Evolutionary conservation across 23 tunicate genomes (phyloP), one percentile per base, ranked within the genome.

Genomic region (Halocynthia roretzi): DNA sequence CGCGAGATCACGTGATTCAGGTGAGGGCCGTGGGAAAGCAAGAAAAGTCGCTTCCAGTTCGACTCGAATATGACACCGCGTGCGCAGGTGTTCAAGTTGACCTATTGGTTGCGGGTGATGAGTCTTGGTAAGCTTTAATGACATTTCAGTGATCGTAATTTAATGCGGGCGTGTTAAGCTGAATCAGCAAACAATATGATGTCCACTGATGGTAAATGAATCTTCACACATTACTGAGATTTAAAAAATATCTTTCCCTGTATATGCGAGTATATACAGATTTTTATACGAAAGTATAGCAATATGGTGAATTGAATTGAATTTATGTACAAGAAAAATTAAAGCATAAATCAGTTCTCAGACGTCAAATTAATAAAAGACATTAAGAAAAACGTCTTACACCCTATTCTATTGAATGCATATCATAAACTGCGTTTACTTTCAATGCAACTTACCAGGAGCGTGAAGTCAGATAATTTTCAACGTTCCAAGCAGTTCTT

Each of bases 21-120:
- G 78, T 87, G 0, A 84, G 22, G 17, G 72, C 93, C 9, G 62
- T 61, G 8, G 93, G 93, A 10, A 52, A 50, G 10, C 70, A 63
- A 6, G 58, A 64, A 52, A 53, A 61, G 18, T 87, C 93, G 48
- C 82, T 53, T 8, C 85, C 93, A 11, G 82, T 82, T 7, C 50
- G 76, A 65, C 56, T 87, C 48, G 76, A 76, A 17, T 87, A 56
- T 61, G 86, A 87, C 73, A 61, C 70, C 57, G 93, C 93, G 7
- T 87, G 93, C 62, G 72, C 93, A 5, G 86, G 86, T 51, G 72
- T 67, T 2, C 85, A 68, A 52, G 52, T 87, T 56, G 93, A 87
- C 44, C 53, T 81, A 54, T 11, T 87, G 7, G 80, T 87, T 12
- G 20, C 82, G 12, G 93, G 72, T 14, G 93, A 87, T 79, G 86